Percentiles rank a stretch among this genome's conserved stretches.
Evolutionary conservation across 2,113 vertebrate genomes (phyloP).

Genomic region (Odobenus rosmarus): DNA sequence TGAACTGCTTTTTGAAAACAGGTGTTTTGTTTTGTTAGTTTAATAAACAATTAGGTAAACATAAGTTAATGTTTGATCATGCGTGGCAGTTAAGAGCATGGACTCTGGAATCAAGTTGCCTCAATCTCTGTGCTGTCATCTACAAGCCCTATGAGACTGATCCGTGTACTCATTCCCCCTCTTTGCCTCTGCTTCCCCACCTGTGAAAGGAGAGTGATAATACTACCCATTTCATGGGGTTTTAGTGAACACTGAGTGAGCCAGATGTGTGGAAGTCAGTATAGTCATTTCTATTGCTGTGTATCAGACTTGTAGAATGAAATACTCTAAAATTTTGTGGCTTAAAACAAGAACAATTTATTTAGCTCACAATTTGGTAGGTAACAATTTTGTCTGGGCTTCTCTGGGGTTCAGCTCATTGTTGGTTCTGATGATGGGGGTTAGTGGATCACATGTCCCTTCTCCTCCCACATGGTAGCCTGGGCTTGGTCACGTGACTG

Average conservation of each 20-base stretch:
- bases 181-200: slow-evolving; percentile 15
- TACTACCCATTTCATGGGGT: background rate
- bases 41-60: slow-evolving; percentile 39
- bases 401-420: background rate
- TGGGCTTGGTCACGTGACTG: background rate
- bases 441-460: background rate
- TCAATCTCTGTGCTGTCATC: background rate
- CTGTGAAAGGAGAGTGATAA: slow-evolving; percentile 29
- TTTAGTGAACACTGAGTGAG: background rate
- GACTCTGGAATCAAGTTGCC: background rate
- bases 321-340: background rate
- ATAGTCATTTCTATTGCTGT: background rate
- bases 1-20: slow-evolving; percentile 21
- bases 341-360: slow-evolving; percentile 19
- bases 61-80: slow-evolving; percentile 38
- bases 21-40: background rate
- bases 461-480: background rate
- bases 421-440: background rate
- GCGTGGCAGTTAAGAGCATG: background rate
- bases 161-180: background rate
- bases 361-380: slow-evolving; percentile 8
- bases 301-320: background rate
- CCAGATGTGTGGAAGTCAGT: background rate
- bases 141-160: background rate
- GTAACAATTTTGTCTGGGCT: background rate